Base-by-base conservation (phyloP, 2,797 vertebrate genomes). In the Megaceryle alcyon region DNA sequence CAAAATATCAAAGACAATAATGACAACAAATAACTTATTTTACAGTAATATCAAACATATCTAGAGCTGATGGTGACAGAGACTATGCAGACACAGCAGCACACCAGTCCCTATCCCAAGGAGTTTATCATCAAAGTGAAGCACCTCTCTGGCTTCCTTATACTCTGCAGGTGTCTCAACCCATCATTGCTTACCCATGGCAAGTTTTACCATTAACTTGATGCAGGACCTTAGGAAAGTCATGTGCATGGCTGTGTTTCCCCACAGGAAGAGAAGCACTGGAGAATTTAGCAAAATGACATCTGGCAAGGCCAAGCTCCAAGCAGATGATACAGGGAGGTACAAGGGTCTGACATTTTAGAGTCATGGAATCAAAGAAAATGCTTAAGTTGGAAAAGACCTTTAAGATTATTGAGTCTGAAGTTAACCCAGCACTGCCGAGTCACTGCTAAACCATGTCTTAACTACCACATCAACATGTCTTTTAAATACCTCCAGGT, bases 161-260 rank as follows among this genome's bases (percentile, higher is more conserved):
- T 3, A 23, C 22, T 54, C 59, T 0, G 0, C 25, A 13, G 18
- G 25, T 35, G 33, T 69, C 91, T 64, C 48, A 81, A 15, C 35
- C 25, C 78, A 37, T 44, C 49, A 26, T n/a, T 44, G 18, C 39
- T 20, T 29, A 16, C 22, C 44, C 31, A 3, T 3, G 35, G 14
- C 16, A 59, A 35, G 57, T 63, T 28, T 80, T 53, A 25, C 37
- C 25, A 12, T 26, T 12, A 37, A 2, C 13, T 43, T 80, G 23
- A 49, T 68, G 19, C n/a, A 49, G 33, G 29, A 59, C 53, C 21
- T 39, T 44, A 54, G 78, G 64, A 59, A 29, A 80, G n/a, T 12
- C 48, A 10, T 0, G 1, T 48, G 31, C 16, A 5, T 5, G 39
- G 33, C 39, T 56, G 31, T 15, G 6, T 60, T 75, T 86, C n/a